These are phyloP conservation scores for Isotomurus palustris DNA, from an alignment of 2,888 invertebrate species.

Conservation along the genomic window DNA sequence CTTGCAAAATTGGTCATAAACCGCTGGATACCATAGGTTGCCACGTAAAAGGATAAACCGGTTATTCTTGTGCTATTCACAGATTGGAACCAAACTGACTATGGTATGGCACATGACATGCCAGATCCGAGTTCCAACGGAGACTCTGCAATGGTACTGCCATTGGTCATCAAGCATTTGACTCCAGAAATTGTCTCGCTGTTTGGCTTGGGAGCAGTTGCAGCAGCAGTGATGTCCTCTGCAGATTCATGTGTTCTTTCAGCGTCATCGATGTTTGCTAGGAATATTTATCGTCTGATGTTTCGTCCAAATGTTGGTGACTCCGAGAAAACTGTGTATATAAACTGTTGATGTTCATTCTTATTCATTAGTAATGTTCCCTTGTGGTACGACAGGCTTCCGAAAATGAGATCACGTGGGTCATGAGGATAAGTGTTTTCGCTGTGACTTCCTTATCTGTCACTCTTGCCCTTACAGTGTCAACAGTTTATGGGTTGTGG, in stretches of 20 bases:
- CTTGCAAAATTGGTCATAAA: slow-evolving; percentile 31
- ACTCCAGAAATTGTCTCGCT: slow-evolving; percentile 95
- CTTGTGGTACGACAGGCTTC: slow-evolving; percentile 70
- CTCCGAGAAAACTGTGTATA: neutral
- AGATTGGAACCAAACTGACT: slow-evolving; percentile 96
- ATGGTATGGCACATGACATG: slow-evolving; percentile 62
- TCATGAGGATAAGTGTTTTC: slow-evolving; percentile 87
- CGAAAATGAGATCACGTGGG: slow-evolving; percentile 95
- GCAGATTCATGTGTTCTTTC: slow-evolving; percentile 98
- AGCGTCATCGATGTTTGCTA: slow-evolving; percentile 97
- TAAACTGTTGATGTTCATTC: neutral
- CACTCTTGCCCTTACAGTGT: slow-evolving; percentile 93
- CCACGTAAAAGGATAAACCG: neutral
- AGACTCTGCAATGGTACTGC: slow-evolving; percentile 89
- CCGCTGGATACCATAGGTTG: neutral
- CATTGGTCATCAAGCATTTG: slow-evolving; percentile 92
- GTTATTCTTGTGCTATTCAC: neutral
- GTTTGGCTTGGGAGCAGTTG: slow-evolving; percentile 96
- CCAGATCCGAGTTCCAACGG: slow-evolving; percentile 60
- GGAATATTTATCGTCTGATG: slow-evolving; percentile 96
- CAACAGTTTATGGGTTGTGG: slow-evolving; percentile 97
- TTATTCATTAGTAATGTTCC: slow-evolving; percentile 7
- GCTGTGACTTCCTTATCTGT: slow-evolving; percentile 88
- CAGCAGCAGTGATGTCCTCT: slow-evolving; percentile 99
- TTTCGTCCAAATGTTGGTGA: slow-evolving; percentile 65